A percentile compares a stretch with the other conserved stretches of the same genome.
Evolutionary conservation across 2,113 vertebrate species (phyloP).

Genomic region (Pimephales promelas): DNA sequence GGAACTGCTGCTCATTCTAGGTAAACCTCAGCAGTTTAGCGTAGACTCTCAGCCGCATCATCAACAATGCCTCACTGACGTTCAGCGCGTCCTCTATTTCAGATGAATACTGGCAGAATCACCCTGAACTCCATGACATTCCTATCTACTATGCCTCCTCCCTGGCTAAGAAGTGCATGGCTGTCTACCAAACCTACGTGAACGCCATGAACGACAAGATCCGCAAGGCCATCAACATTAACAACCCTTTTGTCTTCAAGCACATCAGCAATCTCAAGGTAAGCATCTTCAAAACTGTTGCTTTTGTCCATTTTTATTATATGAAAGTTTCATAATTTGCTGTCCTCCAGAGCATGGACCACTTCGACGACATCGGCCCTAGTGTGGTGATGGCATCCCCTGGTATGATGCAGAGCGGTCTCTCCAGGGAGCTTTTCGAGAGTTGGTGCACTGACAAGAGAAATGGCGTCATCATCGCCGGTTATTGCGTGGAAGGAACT

Average conservation of each 20-base stretch:
- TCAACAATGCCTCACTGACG: background rate
- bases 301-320: background rate
- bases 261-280: constrained; percentile 99
- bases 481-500: constrained; percentile 96
- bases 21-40: constrained; percentile 66
- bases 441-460: constrained; percentile 99
- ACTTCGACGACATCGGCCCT: constrained; percentile 98
- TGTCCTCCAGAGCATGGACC: constrained; percentile 90
- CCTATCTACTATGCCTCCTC: constrained; percentile 98
- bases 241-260: constrained; percentile 98
- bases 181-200: constrained; percentile 96
- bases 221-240: constrained; percentile 98
- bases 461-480: constrained; percentile 97
- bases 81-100: constrained; percentile 24
- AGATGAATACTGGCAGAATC: constrained; percentile 99
- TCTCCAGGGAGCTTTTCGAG: constrained; percentile 95
- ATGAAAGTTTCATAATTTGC: background rate
- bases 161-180: constrained; percentile 98
- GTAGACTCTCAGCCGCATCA: background rate
- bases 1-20: constrained; percentile 92
- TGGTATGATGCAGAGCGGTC: constrained; percentile 98
- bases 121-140: constrained; percentile 96
- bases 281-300: constrained; percentile 38
- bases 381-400: constrained; percentile 99
- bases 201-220: constrained; percentile 99